Evolutionary conservation across 2,888 invertebrate species (phyloP), one percentile per base, ranked within the genome.

Genomic region (Glyphotaelius pellucidus): DNA sequence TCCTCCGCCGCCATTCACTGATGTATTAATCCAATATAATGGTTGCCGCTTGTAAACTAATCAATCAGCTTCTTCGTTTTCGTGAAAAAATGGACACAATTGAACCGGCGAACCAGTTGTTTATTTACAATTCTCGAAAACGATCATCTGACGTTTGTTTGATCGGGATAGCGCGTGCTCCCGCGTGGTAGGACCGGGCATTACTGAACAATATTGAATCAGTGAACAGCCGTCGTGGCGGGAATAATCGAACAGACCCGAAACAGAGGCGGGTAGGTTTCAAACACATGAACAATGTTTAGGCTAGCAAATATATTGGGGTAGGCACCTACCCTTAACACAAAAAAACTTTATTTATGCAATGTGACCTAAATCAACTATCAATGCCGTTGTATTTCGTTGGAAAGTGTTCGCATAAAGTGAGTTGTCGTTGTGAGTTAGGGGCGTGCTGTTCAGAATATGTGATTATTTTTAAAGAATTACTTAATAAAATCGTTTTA

Each of bases 101-200:
- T 25, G 19, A 32, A 32, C 83, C 83, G 83, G 83, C 83, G 52
- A 32, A 79, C 79, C 25, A 38, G 25, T 90, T 90, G 90, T 90
- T 90, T 90, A 86, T 90, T 90, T 90, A 90, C 90, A 90, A 79
- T 67, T 31, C 80, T 47, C n/a, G 32, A 86, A 79, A 86, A 32
- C 87, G 91, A 86, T 38, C 42, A n/a, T 38, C 85, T 88, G 91
- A 91, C 91, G 80, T 88, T 91, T 87, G 42, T 87, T 91, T 80
- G 42, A 88, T 88, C 91, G 88, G 88, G 91, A 91, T 15, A 38
- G n/a, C 35, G 88, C 91, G 91, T 91, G 91, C 91, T 91, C 88
- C 88, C 91, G 87, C 91, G 88, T 86, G 91, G 42, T 35, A 38
- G n/a, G 88, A 81, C 80, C 79, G 25, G 88, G 91, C 91, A 87